Percentiles rank a stretch among this genome's conserved stretches.
phyloP scores from a whole-genome alignment of 2,888 invertebrate species.

The Rhaphigaster nebulosa region DNA sequence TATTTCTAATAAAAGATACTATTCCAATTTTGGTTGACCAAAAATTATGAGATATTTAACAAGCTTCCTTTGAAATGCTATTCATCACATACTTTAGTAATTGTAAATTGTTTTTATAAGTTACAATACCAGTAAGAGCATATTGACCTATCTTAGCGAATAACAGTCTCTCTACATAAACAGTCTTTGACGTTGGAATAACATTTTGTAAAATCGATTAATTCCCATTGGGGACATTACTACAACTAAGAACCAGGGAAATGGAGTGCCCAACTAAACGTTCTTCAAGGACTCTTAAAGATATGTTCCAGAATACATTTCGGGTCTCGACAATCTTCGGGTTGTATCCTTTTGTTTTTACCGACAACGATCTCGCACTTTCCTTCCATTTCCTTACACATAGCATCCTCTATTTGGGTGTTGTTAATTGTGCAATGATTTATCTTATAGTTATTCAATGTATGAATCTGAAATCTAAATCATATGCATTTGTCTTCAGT shows the following conservation, averaged over 20 bases:
- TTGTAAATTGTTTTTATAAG: not conserved
- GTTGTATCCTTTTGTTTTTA: conserved; percentile 3
- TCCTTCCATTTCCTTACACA: not conserved
- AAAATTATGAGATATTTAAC: not conserved
- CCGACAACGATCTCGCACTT: not conserved
- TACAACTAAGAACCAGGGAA: not conserved
- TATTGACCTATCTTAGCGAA: not conserved
- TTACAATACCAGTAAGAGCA: not conserved
- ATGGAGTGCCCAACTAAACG: not conserved
- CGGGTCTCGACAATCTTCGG: not conserved
- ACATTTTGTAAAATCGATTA: not conserved
- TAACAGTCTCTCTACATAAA: too few relatives aligned
- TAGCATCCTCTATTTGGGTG: not conserved
- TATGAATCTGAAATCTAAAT: not conserved
- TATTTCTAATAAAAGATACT: too few relatives aligned
- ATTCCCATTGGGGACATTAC: not conserved
- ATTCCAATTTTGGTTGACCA: too few relatives aligned
- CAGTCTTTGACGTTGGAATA: not conserved
- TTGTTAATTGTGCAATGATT: not conserved
- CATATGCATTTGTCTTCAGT: not conserved
- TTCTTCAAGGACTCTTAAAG: not conserved
- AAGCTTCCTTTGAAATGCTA: not conserved
- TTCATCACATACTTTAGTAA: not conserved
- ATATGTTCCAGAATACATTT: not conserved
- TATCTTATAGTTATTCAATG: not conserved